Evolutionary conservation across 2,797 vertebrate species (phyloP).

Genomic region (Myotis planiceps): DNA sequence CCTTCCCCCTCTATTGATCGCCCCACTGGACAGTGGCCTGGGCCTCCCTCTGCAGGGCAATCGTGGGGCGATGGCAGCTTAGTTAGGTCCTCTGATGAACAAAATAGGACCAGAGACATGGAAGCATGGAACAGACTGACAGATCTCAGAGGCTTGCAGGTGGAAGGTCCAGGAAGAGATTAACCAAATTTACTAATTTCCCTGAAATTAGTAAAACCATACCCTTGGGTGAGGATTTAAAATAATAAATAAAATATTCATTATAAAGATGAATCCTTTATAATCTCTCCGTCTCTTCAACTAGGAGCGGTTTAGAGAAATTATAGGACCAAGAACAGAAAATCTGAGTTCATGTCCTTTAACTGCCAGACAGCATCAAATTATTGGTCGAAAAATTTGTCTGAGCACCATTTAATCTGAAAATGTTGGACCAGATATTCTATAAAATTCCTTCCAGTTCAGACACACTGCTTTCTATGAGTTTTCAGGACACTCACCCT

Average conservation of each 20-base stretch:
- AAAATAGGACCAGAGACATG: neutral
- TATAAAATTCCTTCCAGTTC: neutral
- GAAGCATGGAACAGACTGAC: neutral
- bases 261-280: neutral
- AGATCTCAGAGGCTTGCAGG: neutral
- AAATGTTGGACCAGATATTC: neutral
- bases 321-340: neutral
- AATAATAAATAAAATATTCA: neutral
- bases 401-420: neutral
- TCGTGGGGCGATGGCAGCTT: no score
- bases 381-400: neutral
- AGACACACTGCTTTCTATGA: neutral
- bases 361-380: neutral
- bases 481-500: neutral
- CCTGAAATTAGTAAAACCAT: neutral
- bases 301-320: neutral
- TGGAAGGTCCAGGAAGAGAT: neutral
- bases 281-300: neutral
- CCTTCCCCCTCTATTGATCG: no score
- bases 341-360: neutral
- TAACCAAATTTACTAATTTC: neutral
- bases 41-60: no score
- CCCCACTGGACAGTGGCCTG: no score
- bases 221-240: neutral
- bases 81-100: neutral